These are phyloP conservation scores for Archilochus colubris DNA, from an alignment of 2,113 vertebrate species.

Conservation along the genomic window DNA sequence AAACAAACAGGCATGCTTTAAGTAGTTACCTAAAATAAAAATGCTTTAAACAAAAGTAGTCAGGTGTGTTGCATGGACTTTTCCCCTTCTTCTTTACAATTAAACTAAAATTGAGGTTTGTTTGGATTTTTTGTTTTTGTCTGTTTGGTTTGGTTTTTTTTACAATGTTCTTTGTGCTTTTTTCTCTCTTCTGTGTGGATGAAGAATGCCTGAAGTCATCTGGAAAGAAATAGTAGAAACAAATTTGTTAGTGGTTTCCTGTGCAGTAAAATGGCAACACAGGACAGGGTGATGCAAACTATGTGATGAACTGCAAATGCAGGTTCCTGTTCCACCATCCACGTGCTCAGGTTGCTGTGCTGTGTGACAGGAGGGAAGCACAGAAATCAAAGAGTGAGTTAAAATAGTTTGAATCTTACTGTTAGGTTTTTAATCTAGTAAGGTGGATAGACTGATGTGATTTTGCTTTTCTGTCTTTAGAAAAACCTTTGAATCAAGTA, in stretches of 20 bases:
- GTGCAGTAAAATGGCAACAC: accelerated
- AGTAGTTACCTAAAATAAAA: not conserved
- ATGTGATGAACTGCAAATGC: not conserved
- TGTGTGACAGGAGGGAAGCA: not conserved
- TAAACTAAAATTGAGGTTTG: not conserved
- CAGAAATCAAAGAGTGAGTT: accelerated
- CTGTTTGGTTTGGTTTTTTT: not conserved
- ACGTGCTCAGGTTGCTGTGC: accelerated
- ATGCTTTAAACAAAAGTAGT: not conserved
- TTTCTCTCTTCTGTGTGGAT: not conserved
- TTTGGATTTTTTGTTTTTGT: no score
- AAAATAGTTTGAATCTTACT: not conserved
- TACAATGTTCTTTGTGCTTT: not conserved
- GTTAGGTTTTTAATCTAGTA: not conserved
- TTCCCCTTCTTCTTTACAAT: not conserved
- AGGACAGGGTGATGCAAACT: not conserved
- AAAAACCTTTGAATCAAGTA: not conserved
- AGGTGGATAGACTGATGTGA: not conserved
- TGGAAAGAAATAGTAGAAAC: accelerated
- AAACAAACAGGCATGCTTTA: not conserved
- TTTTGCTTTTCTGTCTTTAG: not conserved
- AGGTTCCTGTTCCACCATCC: not conserved
- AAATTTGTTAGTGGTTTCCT: accelerated
- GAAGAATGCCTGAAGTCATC: not conserved
- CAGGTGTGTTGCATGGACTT: not conserved